A percentile compares a stretch with the other conserved stretches of the same genome.
These are phyloP conservation scores for Lamproptera curius DNA, from an alignment of 2,888 invertebrate species.

Conservation along the genomic window DNA sequence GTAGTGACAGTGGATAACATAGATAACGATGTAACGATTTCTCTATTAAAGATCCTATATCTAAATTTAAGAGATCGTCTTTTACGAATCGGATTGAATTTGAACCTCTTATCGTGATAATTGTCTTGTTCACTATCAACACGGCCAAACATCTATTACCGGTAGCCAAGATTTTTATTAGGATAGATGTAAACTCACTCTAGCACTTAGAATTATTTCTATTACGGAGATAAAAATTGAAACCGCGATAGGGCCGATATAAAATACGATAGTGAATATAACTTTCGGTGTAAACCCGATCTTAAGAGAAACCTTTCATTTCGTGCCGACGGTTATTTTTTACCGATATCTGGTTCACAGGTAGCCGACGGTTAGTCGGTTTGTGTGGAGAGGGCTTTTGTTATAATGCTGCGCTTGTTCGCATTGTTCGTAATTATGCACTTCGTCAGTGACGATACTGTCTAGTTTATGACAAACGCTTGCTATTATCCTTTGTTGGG, in stretches of 20 bases:
- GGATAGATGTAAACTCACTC: constrained; percentile 5
- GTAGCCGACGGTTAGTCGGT: constrained; percentile 23
- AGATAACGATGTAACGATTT: not conserved
- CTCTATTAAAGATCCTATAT: not conserved
- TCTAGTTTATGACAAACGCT: not conserved
- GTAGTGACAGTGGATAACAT: too few species aligned
- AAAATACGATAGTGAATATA: constrained; percentile 31
- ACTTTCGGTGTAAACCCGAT: constrained; percentile 32
- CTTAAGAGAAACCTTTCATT: constrained; percentile 48
- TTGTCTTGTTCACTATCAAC: not conserved
- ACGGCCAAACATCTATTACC: not conserved
- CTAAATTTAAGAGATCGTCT: not conserved
- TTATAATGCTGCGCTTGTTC: constrained; percentile 4
- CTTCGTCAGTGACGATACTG: constrained; percentile 1
- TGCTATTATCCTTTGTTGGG: constrained; percentile 1
- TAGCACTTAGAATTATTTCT: constrained; percentile 16
- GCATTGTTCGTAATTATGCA: constrained; percentile 2
- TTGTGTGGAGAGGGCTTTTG: constrained; percentile 32
- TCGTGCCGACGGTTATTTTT: constrained; percentile 46
- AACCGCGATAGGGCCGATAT: constrained; percentile 20
- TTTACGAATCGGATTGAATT: constrained; percentile 1
- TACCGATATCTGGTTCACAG: constrained; percentile 38
- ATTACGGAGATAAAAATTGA: constrained; percentile 11
- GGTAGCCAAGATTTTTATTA: not conserved
- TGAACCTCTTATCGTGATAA: not conserved